Evolutionary conservation across 2,113 vertebrate genomes (phyloP).

Genomic region (Bucco capensis): DNA sequence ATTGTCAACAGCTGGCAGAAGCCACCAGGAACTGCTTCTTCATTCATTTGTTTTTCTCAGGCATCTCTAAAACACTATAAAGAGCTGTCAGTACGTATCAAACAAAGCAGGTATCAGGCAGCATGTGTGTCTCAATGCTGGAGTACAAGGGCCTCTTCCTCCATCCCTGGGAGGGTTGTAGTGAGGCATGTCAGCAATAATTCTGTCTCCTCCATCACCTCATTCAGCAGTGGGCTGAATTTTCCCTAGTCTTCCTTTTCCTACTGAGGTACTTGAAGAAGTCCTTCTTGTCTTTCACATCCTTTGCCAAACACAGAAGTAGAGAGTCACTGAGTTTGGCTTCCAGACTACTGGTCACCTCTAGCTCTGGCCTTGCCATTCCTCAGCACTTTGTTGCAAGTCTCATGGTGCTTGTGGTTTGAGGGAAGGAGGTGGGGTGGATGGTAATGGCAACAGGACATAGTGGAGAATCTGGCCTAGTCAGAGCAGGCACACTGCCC

Average conservation of each 20-base stretch:
- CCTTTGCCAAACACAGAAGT: no score
- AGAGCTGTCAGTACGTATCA: slow-evolving; percentile 24
- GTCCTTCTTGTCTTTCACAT: no score
- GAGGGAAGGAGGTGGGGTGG: neutral
- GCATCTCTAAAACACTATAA: slow-evolving; percentile 8
- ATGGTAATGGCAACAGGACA: neutral
- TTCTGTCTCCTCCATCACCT: no score
- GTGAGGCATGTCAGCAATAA: neutral
- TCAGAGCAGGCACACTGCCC: neutral
- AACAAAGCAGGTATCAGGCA: neutral
- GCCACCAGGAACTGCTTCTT: slow-evolving; percentile 57
- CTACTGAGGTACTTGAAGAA: no score
- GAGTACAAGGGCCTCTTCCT: neutral
- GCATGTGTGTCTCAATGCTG: neutral
- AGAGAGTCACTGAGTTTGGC: neutral
- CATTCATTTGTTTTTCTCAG: slow-evolving; percentile 62
- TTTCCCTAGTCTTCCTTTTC: no score
- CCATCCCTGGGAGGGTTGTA: neutral
- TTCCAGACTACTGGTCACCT: neutral
- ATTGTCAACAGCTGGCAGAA: slow-evolving; percentile 54
- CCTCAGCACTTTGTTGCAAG: neutral
- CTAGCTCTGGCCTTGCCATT: neutral
- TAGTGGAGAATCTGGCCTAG: neutral
- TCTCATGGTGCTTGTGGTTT: neutral
- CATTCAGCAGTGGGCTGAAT: no score